Evolutionary conservation across 1,140 invertebrate species (phyloP), one percentile per base, ranked within the genome.

Genomic region (Drosophila repletoides): DNA sequence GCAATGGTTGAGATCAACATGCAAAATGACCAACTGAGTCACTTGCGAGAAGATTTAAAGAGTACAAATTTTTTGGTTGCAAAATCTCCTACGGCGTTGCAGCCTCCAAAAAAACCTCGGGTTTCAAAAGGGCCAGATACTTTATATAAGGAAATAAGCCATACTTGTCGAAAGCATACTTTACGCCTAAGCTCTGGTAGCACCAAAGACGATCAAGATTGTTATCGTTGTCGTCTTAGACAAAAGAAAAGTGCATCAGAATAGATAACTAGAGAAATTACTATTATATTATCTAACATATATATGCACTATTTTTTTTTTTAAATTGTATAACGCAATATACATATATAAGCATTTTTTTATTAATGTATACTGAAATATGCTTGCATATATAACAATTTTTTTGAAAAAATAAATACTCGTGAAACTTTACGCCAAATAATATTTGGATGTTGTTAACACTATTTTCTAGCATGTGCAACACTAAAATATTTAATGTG

Each of bases 1-100:
- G 26, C 73, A 21, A 84, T 84, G 79, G 79, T 84, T 1, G 79
- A 80, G 36, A 84, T 84, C 1, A 86, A 86, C 19, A 86, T 84
- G 67, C 31, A 53, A 10, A 64, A 72, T 10, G 0, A 33, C 1
- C 71, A 86, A 5, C 12, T 71, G 4, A 68, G 34, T 6, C 49
- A 75, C 21, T 36, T 84, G 17, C 80, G 71, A 6, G 67, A 86
- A 1, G 67, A 84, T 3, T 24, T 33, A 1, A 38, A 17, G 9
- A 40, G 9, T 7, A 17, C 76, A 0, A 15, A 2, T 14, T 79
- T 71, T 6, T 21, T 84, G 0, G 3, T 4, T 1, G 4, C 9
- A 7, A 7, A 41, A 9, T 0, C 41, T 15, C n/a, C 22, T 1
- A 1, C 9, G 7, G 6, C 7, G n/a, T n/a, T 1, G 7, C 14